Base-by-base conservation (phyloP, 2,113 vertebrate species). In the Corvus moneduloides region DNA sequence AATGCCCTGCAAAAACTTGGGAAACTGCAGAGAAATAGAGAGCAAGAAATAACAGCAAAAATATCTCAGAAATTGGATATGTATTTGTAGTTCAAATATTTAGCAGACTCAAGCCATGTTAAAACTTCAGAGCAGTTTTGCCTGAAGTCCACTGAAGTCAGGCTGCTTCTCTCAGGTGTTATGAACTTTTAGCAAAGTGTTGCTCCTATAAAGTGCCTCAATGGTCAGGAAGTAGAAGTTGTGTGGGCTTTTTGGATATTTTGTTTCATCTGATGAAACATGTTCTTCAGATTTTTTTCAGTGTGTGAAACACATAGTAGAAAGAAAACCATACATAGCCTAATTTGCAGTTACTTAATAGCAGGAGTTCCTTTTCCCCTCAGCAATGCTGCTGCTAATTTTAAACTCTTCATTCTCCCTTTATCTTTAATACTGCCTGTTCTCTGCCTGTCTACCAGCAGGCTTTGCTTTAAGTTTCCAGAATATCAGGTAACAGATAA, bases 161-260 rank as follows among this genome's bases (percentile, higher is more conserved):
- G 56, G 7, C 9, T 79, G 19, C 13, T 75, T 82, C 27, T 55
- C 4, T 64, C 58, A 64, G 28, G 9, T 52, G 7, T 62, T 72
- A 58, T 0, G 2, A 69, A 26, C 19, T 68, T 64, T 63, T 76
- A 76, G 35, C 11, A 11, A 61, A 68, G 11, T 51, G 2, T 20
- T 79, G 2, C 12, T 85, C 32, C 30, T 79, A 3, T 54, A 8
- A 43, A 68, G 44, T 63, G 11, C 21, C 27, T 51, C 16, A 68
- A 1, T 24, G 33, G 23, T 24, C 28, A 12, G 23, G 21, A 75
- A 82, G 12, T 63, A 49, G 33, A 73, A 62, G 19, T 71, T 46
- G 9, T 0, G 0, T 3, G 1, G 16, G 3, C 3, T 77, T 76
- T 78, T 83, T 68, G 6, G 7, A 21, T 83, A 44, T 16, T 33